Evolutionary conservation across 1,140 invertebrate genomes (phyloP).

Genomic region (Drosophila tani): DNA sequence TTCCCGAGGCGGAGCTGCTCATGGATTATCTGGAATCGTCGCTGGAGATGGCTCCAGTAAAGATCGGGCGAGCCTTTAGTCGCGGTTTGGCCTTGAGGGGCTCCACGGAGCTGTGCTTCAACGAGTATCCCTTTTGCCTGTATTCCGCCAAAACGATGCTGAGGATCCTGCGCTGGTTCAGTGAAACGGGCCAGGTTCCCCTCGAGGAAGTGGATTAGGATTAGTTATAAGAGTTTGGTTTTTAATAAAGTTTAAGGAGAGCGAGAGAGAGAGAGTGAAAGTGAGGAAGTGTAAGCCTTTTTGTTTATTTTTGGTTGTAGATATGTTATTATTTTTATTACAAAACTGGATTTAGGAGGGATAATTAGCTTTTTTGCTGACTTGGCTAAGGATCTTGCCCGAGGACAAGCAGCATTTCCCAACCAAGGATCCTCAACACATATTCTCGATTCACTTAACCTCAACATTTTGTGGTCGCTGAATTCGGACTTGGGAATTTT

Average conservation of each 20-base stretch:
- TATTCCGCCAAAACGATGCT: conserved; percentile 83
- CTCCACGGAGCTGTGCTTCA: conserved; percentile 65
- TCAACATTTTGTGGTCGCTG: no score
- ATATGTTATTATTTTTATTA: neutral
- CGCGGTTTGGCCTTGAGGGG: conserved; percentile 67
- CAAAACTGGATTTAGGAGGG: neutral
- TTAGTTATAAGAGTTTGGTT: neutral
- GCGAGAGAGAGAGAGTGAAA: conserved; percentile 12
- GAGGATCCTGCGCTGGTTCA: conserved; percentile 77
- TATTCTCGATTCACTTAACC: no score
- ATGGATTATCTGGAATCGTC: conserved; percentile 76
- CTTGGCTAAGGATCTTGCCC: no score
- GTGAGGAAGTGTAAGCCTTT: conserved; percentile 23
- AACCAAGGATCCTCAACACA: no score
- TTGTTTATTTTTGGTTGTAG: neutral
- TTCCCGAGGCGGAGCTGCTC: conserved; percentile 70
- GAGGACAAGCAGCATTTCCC: no score
- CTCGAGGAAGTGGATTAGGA: conserved; percentile 17
- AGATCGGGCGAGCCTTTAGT: conserved; percentile 76
- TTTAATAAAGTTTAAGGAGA: conserved; percentile 20
- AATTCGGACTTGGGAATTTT: no score
- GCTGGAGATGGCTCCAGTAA: conserved; percentile 63
- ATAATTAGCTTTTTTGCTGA: no score
- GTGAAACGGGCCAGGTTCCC: conserved; percentile 41
- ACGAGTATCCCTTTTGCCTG: conserved; percentile 82